Base-by-base conservation (phyloP, 2,113 vertebrate species). In the Anthoscopus minutus region DNA sequence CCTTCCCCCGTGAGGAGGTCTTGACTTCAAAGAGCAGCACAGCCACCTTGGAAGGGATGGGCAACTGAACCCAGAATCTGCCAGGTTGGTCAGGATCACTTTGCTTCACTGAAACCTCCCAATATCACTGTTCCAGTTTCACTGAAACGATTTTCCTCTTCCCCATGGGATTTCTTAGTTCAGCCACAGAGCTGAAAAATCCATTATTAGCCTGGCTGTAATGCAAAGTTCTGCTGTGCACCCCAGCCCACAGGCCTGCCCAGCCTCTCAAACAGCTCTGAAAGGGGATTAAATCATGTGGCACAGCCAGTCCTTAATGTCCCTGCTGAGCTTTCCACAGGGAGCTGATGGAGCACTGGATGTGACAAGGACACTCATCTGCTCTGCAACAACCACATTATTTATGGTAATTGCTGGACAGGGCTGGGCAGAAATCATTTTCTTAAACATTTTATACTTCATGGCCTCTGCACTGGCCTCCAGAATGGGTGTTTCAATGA, bases 161-260 rank as follows among this genome's bases (percentile, higher is more conserved):
- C 70, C 92, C 94, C 65, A 2, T 17, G 96, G 94, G 94, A 92
- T 44, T 88, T 80, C 70, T 83, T 19, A 21, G 24, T 91, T 92
- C 92, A 92, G 82, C 82, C 95, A 78, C 82, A 81, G 77, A 84
- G 37, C 92, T 90, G 96, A 94, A 92, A 93, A 96, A 88, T 81
- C 94, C 95, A 95, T 92, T 95, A 94, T 77, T 90, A 92, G 88
- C 90, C 76, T 81, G 88, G 90, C 90, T 74, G 70, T 53, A 80
- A 77, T 42, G 85, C 85, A 72, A 40, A 89, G 38, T 56, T 77
- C 69, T 87, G 45, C 74, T 13, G 38, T 24, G 22, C 80, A 6
- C 67, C 91, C 31, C 66, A 44, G 70, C 82, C 66, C 44, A 48
- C 69, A 38, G 85, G 64, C 61, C 90, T 87, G 88, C 93, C 87